Conservation (phyloP, 2,113 vertebrate genomes). For the Eonycteris spelaea region DNA sequence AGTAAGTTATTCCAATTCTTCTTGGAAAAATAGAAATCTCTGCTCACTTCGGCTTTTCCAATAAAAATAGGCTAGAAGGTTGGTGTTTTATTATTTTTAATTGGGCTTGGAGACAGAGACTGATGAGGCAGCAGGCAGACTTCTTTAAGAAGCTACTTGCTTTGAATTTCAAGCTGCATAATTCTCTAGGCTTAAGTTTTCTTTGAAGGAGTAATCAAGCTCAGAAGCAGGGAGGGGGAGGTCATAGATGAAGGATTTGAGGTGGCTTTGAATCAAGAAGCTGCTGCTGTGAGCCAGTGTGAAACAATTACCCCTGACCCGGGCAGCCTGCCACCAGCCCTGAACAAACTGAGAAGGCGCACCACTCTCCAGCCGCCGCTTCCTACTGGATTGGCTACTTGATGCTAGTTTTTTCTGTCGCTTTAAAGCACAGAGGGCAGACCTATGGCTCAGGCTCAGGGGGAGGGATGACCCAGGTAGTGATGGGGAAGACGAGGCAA, state of each 20-base stretch:
- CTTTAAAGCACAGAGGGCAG: neutral
- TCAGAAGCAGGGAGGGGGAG: neutral
- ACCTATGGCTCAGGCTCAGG: neutral
- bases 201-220: neutral
- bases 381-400: neutral
- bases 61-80: neutral
- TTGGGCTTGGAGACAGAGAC: neutral
- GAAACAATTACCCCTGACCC: neutral
- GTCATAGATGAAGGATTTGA: neutral
- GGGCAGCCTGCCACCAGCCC: neutral
- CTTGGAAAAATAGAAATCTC: neutral
- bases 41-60: neutral
- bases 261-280: neutral
- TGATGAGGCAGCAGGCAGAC: neutral
- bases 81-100: neutral
- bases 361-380: neutral
- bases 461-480: neutral
- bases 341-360: neutral
- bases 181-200: neutral
- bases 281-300: neutral
- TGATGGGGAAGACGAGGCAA: neutral
- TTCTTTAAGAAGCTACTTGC: neutral
- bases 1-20: neutral
- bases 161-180: neutral
- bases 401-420: too few species aligned